Percentiles rank a stretch among this genome's conserved stretches.
Evolutionary conservation across 2,113 vertebrate species (phyloP).

Genomic region (Plotosus lineatus): DNA sequence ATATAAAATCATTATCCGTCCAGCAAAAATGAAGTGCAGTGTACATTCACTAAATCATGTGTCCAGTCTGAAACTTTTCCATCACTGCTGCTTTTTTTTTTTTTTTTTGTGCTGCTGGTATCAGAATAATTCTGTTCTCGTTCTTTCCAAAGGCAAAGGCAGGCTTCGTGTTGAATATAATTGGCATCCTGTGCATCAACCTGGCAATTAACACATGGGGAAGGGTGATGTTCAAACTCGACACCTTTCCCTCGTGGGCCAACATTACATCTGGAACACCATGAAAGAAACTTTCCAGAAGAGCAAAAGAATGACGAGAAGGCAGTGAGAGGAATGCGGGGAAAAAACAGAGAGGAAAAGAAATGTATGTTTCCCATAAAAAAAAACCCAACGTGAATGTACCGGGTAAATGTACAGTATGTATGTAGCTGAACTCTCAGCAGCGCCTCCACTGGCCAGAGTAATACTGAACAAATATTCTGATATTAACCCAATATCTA

Average conservation of each 20-base stretch:
- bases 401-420: background rate
- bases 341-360: background rate
- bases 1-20: no score
- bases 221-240: conserved; percentile 78
- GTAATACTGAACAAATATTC: conserved; percentile 5
- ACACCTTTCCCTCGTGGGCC: conserved; percentile 85
- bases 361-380: background rate
- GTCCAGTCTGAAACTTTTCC: background rate
- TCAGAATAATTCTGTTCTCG: conserved; percentile 19
- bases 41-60: background rate
- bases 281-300: conserved; percentile 16
- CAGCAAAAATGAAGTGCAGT: background rate
- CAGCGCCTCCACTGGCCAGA: background rate
- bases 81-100: background rate
- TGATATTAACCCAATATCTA: background rate
- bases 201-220: conserved; percentile 94
- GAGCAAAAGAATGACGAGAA: background rate
- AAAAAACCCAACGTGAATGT: no score
- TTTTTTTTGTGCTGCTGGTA: background rate
- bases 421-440: background rate
- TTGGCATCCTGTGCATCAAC: conserved; percentile 81
- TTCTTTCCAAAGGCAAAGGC: conserved; percentile 70
- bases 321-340: background rate
- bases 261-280: conserved; percentile 66
- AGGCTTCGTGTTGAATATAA: conserved; percentile 80